These are phyloP conservation scores for Galerucella pusilla DNA, from an alignment of 2,888 invertebrate species.

Conservation along the genomic window DNA sequence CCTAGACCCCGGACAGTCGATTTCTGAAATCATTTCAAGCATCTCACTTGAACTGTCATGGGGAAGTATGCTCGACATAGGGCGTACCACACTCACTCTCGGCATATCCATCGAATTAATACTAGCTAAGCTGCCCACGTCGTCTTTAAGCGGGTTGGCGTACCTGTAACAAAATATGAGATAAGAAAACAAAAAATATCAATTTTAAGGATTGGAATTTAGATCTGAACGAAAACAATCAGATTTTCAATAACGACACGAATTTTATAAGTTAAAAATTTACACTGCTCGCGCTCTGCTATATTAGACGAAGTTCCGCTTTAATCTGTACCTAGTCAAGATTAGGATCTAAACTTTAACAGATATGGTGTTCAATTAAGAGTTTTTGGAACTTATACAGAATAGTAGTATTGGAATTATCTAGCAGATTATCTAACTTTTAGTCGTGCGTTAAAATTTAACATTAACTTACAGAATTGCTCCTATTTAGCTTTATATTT, in stretches of 20 bases:
- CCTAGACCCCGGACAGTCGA: slow-evolving; percentile 66
- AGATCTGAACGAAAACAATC: slow-evolving; percentile 68
- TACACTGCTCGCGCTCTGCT: too few species aligned
- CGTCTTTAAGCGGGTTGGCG: slow-evolving; percentile 66
- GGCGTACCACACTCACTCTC: slow-evolving; percentile 64
- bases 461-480: too few species aligned
- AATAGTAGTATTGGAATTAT: too few species aligned
- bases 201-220: slow-evolving; percentile 39
- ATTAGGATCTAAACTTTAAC: too few species aligned
- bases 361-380: too few species aligned
- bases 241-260: slow-evolving; percentile 73
- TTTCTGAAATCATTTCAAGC: slow-evolving; percentile 72
- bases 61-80: slow-evolving; percentile 64
- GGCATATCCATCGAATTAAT: slow-evolving; percentile 64
- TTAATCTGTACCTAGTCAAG: too few species aligned
- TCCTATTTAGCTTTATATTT: too few species aligned
- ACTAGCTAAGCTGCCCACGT: slow-evolving; percentile 62
- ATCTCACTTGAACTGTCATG: slow-evolving; percentile 70
- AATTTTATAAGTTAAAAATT: too few species aligned
- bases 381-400: too few species aligned
- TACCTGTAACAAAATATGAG: slow-evolving; percentile 49
- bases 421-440: too few species aligned
- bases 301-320: too few species aligned
- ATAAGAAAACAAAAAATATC: background rate
- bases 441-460: too few species aligned